These are phyloP conservation scores for Brachystomella parvula DNA, from an alignment of 1,140 invertebrate genomes.

Conservation along the genomic window DNA sequence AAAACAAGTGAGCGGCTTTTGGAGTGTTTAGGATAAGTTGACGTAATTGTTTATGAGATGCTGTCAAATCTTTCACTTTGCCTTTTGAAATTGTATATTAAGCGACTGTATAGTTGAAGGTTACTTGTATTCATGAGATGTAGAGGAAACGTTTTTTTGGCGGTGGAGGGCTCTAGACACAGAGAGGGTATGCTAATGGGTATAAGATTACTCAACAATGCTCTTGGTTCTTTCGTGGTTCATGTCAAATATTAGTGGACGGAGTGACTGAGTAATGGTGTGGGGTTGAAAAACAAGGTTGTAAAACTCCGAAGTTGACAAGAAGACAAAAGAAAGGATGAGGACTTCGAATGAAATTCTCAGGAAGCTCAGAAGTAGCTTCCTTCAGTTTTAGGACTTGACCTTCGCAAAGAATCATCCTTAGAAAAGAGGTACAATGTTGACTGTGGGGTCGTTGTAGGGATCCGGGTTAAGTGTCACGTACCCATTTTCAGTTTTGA, in stretches of 20 bases:
- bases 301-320: slow-evolving; percentile 12
- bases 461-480: not conserved
- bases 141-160: not conserved
- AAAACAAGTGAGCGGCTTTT: not conserved
- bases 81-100: not conserved
- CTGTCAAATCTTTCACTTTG: not conserved
- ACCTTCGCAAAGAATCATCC: not conserved
- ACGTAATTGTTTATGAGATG: not conserved
- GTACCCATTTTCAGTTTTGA: not conserved
- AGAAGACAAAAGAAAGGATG: not conserved
- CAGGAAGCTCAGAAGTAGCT: not conserved
- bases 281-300: slow-evolving; percentile 8
- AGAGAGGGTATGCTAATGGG: too few relatives aligned
- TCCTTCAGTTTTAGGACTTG: not conserved
- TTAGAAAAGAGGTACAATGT: not conserved
- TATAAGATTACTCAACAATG: too few relatives aligned
- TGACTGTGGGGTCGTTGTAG: not conserved
- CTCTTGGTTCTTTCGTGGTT: too few relatives aligned
- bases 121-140: not conserved
- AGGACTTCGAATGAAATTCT: not conserved
- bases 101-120: not conserved
- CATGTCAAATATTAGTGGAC: too few relatives aligned
- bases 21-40: not conserved
- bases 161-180: not conserved
- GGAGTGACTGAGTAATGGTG: not conserved